Percentiles rank a stretch among this genome's conserved stretches.
phyloP scores from a whole-genome alignment of 2,888 invertebrate genomes.

The Phortica okadai region DNA sequence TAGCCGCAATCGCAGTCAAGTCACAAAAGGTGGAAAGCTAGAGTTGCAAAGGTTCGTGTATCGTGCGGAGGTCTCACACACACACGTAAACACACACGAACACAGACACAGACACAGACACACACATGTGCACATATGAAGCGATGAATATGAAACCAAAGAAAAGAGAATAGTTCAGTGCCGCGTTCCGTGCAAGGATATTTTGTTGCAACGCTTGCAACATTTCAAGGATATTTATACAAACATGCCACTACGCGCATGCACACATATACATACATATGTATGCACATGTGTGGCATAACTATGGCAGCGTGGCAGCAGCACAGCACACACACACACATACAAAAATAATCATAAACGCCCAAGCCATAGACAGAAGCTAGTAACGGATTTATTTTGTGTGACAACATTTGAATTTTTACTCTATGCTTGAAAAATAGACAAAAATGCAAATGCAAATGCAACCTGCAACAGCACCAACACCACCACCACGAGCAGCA shows the following conservation, averaged over 20 bases:
- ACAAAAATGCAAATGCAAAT: neutral
- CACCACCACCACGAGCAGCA: neutral
- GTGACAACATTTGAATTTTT: conserved; percentile 25
- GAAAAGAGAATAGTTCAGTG: neutral
- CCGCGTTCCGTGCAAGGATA: conserved; percentile 9
- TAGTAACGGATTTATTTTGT: conserved; percentile 25
- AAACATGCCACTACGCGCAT: conserved; percentile 10
- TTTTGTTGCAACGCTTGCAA: conserved; percentile 29
- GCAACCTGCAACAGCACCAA: neutral
- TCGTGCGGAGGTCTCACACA: conserved; percentile 35
- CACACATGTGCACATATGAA: neutral
- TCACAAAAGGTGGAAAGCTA: neutral
- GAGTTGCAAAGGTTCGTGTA: conserved; percentile 23
- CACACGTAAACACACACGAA: neutral
- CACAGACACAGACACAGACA: neutral
- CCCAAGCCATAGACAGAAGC: neutral
- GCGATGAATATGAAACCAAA: too few species aligned
- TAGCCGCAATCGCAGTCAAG: neutral
- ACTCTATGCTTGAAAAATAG: conserved; percentile 26
- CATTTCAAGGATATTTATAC: conserved; percentile 32
- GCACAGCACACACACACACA: conserved; percentile 3
- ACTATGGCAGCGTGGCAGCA: neutral
- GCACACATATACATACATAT: neutral
- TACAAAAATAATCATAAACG: neutral
- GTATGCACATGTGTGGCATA: neutral